Conservation (phyloP, 1,140 invertebrate genomes). For the Hycleus cichorii region DNA sequence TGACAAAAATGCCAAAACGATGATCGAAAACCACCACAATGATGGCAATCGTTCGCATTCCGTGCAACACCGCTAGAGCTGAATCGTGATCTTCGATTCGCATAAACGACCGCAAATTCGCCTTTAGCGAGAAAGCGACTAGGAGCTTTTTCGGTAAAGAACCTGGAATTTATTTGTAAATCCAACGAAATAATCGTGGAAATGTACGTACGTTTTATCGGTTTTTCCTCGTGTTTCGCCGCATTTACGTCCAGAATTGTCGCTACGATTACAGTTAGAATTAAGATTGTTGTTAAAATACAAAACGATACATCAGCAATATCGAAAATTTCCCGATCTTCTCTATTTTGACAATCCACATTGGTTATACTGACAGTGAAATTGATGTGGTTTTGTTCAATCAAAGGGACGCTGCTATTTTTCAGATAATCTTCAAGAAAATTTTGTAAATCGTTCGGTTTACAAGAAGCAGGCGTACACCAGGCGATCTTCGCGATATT, state of each 20-base stretch:
- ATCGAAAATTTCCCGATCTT: conserved; percentile 32
- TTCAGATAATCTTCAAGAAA: conserved; percentile 42
- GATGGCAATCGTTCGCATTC: conserved; percentile 46
- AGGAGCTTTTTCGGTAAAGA: conserved; percentile 38
- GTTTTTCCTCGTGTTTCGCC: conserved; percentile 22
- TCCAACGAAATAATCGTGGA: not conserved
- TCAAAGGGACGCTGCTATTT: conserved; percentile 39
- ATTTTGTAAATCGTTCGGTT: conserved; percentile 40
- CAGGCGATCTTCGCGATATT: conserved; percentile 47
- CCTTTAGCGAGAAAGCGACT: conserved; percentile 43
- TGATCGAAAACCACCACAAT: conserved; percentile 46
- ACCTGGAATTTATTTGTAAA: conserved; percentile 30
- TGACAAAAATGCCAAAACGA: conserved; percentile 44
- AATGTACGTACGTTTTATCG: conserved; percentile 26
- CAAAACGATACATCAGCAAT: conserved; percentile 41
- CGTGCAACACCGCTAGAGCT: conserved; percentile 44
- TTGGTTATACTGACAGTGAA: conserved; percentile 33
- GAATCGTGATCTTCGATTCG: conserved; percentile 41
- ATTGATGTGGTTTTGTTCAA: conserved; percentile 34
- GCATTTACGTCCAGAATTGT: conserved; percentile 29
- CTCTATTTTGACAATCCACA: conserved; percentile 35
- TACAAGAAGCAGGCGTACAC: conserved; percentile 48
- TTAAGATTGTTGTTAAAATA: conserved; percentile 20
- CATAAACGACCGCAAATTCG: conserved; percentile 40
- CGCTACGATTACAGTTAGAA: conserved; percentile 25